A percentile compares a stretch with the other conserved stretches of the same genome.
Evolutionary conservation across 2,888 invertebrate genomes (phyloP).

Genomic region (Glomeris marginata): DNA sequence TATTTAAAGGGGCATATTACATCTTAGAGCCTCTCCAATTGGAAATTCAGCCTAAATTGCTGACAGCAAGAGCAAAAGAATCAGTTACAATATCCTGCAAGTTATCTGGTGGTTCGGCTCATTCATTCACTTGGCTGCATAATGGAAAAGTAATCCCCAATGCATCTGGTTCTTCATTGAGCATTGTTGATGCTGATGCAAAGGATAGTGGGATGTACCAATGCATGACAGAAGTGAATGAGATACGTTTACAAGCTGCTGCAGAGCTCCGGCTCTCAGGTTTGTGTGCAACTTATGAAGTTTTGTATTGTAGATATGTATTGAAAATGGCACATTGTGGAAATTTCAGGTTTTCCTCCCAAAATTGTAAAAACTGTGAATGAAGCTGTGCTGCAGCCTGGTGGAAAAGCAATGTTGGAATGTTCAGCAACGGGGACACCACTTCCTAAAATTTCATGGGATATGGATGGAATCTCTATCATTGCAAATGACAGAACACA

Average conservation of each 20-base stretch:
- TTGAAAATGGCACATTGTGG: too few relatives aligned
- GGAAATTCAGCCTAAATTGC: not conserved
- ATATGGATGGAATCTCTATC: too few relatives aligned
- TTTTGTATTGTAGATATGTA: too few relatives aligned
- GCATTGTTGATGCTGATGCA: slow-evolving; percentile 24
- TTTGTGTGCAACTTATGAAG: not conserved
- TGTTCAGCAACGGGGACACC: too few relatives aligned
- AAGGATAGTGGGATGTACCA: slow-evolving; percentile 12
- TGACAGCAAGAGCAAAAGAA: slow-evolving; percentile 24
- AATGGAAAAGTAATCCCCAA: slow-evolving; percentile 45
- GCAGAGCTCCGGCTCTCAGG: not conserved
- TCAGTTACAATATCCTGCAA: slow-evolving; percentile 75
- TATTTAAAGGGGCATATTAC: slow-evolving; percentile 6
- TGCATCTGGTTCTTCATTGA: not conserved
- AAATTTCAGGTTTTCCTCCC: too few relatives aligned
- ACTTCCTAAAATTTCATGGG: too few relatives aligned
- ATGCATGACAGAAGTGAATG: not conserved
- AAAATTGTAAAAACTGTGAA: too few relatives aligned
- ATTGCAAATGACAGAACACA: too few relatives aligned
- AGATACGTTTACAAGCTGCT: not conserved
- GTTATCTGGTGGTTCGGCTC: slow-evolving; percentile 69
- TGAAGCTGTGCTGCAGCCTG: too few relatives aligned
- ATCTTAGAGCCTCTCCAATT: slow-evolving; percentile 1
- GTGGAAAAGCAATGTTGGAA: too few relatives aligned
- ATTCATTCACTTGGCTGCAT: slow-evolving; percentile 62